These are phyloP conservation scores for Todus mexicanus DNA, from an alignment of 2,797 vertebrate species.

Conservation along the genomic window DNA sequence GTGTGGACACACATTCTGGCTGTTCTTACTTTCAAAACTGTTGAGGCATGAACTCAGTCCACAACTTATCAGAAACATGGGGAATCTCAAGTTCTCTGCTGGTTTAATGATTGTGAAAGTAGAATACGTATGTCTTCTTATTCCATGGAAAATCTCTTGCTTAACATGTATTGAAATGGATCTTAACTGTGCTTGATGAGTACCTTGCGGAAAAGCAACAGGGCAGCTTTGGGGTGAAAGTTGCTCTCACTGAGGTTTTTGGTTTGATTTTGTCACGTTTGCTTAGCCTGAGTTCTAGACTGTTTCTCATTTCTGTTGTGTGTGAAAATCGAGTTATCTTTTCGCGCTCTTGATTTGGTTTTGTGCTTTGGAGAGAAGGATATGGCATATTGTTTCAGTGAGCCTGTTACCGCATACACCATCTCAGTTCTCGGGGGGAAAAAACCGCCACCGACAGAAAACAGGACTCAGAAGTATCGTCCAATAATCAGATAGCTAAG, in stretches of 20 bases:
- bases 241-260: background rate
- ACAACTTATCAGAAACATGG: constrained; percentile 15
- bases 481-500: background rate
- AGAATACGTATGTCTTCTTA: constrained; percentile 41
- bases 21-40: constrained; percentile 2
- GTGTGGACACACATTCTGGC: background rate
- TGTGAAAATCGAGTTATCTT: too few species aligned
- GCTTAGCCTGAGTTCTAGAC: constrained; percentile 20
- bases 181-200: constrained; percentile 31
- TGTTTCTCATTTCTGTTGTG: too few species aligned
- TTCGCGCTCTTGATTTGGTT: background rate
- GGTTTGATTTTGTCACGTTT: constrained; percentile 11
- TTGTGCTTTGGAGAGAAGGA: background rate
- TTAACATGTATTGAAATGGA: constrained; percentile 59
- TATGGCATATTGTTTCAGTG: constrained; percentile 12
- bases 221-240: background rate
- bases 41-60: constrained; percentile 7
- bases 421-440: background rate
- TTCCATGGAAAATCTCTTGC: constrained; percentile 44
- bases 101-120: constrained; percentile 54
- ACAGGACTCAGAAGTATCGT: background rate
- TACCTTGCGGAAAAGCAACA: background rate
- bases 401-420: background rate
- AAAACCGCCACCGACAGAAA: background rate
- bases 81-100: constrained; percentile 52